phyloP scores from a whole-genome alignment of 1,140 invertebrate species.

The Tachypleus tridentatus region DNA sequence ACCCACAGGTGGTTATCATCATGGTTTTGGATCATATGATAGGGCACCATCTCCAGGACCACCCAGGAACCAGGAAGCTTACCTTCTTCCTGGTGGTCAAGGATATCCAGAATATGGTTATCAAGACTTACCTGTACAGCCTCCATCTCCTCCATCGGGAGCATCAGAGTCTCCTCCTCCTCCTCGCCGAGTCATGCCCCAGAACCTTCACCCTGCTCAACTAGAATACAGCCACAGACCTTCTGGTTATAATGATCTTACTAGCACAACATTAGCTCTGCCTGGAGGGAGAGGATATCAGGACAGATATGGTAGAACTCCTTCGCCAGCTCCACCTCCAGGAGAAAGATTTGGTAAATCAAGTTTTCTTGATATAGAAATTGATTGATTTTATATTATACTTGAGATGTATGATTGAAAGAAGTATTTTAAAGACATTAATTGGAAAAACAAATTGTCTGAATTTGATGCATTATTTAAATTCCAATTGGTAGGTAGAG shows the following conservation, averaged over 20 bases:
- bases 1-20: background rate
- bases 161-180: background rate
- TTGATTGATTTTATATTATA: too few species aligned
- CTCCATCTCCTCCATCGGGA: background rate
- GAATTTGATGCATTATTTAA: too few species aligned
- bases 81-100: background rate
- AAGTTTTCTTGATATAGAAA: too few species aligned
- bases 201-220: background rate
- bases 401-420: too few species aligned
- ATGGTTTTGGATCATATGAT: background rate
- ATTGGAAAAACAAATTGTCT: too few species aligned
- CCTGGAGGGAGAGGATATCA: background rate
- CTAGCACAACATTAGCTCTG: background rate
- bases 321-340: background rate
- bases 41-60: background rate
- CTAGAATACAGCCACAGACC: background rate
- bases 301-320: background rate
- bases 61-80: background rate
- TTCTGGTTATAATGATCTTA: background rate
- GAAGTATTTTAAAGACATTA: too few species aligned
- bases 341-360: background rate
- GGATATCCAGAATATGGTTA: background rate
- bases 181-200: background rate
- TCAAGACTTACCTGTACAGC: background rate
- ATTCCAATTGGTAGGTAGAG: too few species aligned